phyloP scores from a whole-genome alignment of 2,888 invertebrate genomes.

The Troilus luridus region DNA sequence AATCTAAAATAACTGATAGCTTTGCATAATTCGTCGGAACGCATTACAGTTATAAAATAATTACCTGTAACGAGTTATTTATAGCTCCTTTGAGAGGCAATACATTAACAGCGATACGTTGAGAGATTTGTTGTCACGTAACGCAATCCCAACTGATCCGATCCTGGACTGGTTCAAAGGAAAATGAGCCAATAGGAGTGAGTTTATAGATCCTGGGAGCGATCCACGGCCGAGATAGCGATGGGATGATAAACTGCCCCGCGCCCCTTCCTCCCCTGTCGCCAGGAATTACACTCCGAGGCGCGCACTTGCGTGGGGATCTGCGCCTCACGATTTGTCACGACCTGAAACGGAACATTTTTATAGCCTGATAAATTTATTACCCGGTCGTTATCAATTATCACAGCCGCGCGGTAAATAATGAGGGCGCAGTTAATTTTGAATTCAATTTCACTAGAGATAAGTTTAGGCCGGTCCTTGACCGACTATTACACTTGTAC shows the following conservation, averaged over 20 bases:
- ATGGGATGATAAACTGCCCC: background rate
- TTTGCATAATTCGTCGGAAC: too few species aligned
- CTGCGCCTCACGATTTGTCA: constrained; percentile 23
- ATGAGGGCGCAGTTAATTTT: background rate
- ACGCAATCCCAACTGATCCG: background rate
- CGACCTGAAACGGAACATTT: background rate
- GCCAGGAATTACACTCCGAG: background rate
- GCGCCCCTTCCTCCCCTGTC: background rate
- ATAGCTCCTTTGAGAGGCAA: background rate
- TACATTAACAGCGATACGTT: background rate
- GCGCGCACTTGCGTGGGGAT: constrained; percentile 37
- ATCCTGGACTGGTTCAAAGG: background rate
- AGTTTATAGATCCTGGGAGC: constrained; percentile 7
- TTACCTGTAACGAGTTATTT: background rate
- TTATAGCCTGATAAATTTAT: constrained; percentile 23
- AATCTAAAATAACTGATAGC: too few species aligned
- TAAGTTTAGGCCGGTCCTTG: background rate
- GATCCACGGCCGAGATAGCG: constrained; percentile 10
- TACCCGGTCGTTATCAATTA: constrained; percentile 22
- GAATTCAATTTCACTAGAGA: constrained; percentile 40
- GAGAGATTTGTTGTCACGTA: constrained; percentile 21
- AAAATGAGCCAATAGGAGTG: background rate
- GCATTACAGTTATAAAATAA: background rate
- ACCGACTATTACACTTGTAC: background rate
- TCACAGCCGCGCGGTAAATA: background rate